Base-by-base conservation (phyloP, 2,797 vertebrate species). In the Liparis tanakae region DNA sequence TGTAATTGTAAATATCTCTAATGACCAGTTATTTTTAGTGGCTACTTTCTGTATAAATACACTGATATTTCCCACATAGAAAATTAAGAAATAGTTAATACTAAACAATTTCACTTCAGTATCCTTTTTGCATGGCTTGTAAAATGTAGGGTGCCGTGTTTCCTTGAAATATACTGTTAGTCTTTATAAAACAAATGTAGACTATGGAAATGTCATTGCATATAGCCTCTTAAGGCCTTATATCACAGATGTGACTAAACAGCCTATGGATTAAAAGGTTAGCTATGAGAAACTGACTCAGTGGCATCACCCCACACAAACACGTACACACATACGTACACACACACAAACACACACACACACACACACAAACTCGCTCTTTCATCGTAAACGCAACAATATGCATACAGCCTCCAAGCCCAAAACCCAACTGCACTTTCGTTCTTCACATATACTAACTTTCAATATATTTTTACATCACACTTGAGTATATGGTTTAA, bases 301-400 rank as follows among this genome's bases (percentile, higher is more conserved):
- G 12, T 46, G 37, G 56, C 51, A 20, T 70, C 34, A 55, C 10
- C 33, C 48, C 22, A 25, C 60, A 55, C 37, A 67, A 13, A 72
- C 56, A 30, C 3, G 3, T 3, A 30, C 25, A 30, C 25, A 30
- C 22, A 25, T n/a, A n/a, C n/a, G n/a, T n/a, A n/a, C n/a, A n/a
- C 25, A 30, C 25, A 30, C 25, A 30, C 22, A 25, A 56, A 55
- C 37, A 67, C 17, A 72, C 56, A 30, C 25, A 30, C 25, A 30
- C 25, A 30, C 25, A 30, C 25, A 30, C 25, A 30, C 25, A 30
- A 30, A 30, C 25, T 2, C 25, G 43, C 46, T 53, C 17, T 36
- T 34, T 68, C 36, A 59, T 57, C 8, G 44, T 53, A 55, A 77
- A 76, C 61, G 51, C 44, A 67, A 43, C 39, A 72, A 36, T 57